phyloP scores from a whole-genome alignment of 1,140 invertebrate species.

The Meteorus sp. region DNA sequence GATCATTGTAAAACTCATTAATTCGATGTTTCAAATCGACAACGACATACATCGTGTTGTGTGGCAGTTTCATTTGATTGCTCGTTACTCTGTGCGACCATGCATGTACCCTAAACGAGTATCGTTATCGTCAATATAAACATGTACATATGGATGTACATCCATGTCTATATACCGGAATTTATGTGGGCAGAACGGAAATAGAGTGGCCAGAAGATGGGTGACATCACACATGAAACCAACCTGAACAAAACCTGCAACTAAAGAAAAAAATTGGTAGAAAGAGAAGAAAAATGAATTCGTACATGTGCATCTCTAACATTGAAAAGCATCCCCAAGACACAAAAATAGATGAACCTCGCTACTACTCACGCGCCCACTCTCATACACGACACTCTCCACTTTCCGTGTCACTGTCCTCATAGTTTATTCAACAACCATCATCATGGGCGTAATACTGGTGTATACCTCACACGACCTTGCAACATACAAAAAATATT shows the following conservation, averaged over 20 bases:
- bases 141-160: no score
- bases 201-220: no score
- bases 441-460: slow-evolving; percentile 4
- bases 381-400: background rate
- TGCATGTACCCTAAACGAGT: slow-evolving; percentile 3
- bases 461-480: no score
- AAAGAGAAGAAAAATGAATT: no score
- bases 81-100: background rate
- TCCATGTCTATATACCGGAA: no score
- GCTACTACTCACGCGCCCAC: slow-evolving; percentile 1
- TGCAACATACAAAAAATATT: background rate
- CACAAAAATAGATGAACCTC: background rate
- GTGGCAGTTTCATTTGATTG: background rate
- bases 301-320: no score
- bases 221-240: no score
- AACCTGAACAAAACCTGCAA: no score
- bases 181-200: no score
- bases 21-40: background rate
- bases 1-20: slow-evolving; percentile 10
- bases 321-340: background rate
- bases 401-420: slow-evolving; percentile 12
- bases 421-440: slow-evolving; percentile 7
- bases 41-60: background rate
- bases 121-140: background rate
- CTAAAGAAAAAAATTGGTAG: no score